These are phyloP conservation scores for Euspilapteryx auroguttella DNA, from an alignment of 2,888 invertebrate species.

Conservation along the genomic window DNA sequence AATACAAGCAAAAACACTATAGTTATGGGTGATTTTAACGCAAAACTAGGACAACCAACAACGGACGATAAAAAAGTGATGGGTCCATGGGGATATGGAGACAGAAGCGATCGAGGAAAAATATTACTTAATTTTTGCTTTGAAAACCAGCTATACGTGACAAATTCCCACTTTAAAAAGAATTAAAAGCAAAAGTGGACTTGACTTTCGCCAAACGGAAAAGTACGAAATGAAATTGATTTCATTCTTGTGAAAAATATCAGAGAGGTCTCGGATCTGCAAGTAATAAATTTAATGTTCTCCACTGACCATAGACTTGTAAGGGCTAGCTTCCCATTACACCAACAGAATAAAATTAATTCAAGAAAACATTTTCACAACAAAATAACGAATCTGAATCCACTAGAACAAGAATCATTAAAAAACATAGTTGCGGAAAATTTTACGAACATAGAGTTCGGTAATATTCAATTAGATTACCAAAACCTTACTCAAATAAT, in stretches of 20 bases:
- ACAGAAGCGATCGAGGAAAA: neutral
- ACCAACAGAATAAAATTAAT: neutral
- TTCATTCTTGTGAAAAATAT: neutral
- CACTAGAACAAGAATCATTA: too few relatives aligned
- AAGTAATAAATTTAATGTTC: neutral
- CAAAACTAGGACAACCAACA: too few relatives aligned
- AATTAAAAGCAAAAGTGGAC: neutral
- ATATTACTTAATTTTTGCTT: neutral
- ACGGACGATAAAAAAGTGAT: too few relatives aligned
- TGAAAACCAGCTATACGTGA: neutral
- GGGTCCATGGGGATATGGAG: conserved; percentile 1
- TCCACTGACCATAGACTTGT: neutral
- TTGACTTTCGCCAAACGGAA: too few relatives aligned
- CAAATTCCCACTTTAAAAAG: conserved; percentile 1
- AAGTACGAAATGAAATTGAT: conserved; percentile 1
- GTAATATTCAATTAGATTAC: too few relatives aligned
- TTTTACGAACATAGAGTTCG: too few relatives aligned
- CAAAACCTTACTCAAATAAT: too few relatives aligned
- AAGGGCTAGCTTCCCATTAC: neutral
- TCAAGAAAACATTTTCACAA: neutral
- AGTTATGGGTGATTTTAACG: too few relatives aligned
- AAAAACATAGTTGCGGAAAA: too few relatives aligned
- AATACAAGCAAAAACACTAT: too few relatives aligned
- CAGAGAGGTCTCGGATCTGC: neutral
- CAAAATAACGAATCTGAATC: neutral